These are phyloP conservation scores for Hemithea aestivaria DNA, from an alignment of 2,888 invertebrate species.

Conservation along the genomic window DNA sequence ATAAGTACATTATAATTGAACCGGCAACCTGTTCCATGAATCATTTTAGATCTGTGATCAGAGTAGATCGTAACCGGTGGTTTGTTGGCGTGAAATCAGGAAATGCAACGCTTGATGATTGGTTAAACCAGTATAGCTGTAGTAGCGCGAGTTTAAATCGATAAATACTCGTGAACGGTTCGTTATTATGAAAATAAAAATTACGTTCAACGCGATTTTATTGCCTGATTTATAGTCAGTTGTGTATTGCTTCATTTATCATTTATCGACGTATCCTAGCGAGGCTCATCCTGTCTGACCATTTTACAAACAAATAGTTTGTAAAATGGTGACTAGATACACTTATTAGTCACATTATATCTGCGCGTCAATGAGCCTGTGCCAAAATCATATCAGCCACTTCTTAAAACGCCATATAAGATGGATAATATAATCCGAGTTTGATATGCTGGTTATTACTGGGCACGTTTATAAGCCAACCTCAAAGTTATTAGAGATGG, in stretches of 20 bases:
- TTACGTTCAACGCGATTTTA: slow-evolving; percentile 17
- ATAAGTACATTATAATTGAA: slow-evolving; percentile 19
- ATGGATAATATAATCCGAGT: no score
- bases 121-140: slow-evolving; percentile 41
- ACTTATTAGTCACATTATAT: no score
- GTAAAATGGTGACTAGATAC: no score
- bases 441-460: no score
- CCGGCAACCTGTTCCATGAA: slow-evolving; percentile 30
- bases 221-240: slow-evolving; percentile 18
- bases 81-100: slow-evolving; percentile 51
- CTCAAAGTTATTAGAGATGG: no score
- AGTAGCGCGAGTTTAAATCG: slow-evolving; percentile 36
- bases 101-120: slow-evolving; percentile 48
- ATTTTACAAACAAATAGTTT: no score
- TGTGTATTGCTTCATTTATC: slow-evolving; percentile 12
- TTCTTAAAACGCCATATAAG: no score
- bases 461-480: no score
- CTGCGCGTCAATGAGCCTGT: no score
- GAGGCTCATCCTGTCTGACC: not conserved
- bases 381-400: no score
- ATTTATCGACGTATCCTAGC: slow-evolving; percentile 6
- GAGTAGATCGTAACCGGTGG: slow-evolving; percentile 43
- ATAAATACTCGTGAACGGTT: slow-evolving; percentile 28
- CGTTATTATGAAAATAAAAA: slow-evolving; percentile 30
- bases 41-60: slow-evolving; percentile 39